These are phyloP conservation scores for Tupaia tana DNA, from an alignment of 2,113 vertebrate species.

Conservation along the genomic window DNA sequence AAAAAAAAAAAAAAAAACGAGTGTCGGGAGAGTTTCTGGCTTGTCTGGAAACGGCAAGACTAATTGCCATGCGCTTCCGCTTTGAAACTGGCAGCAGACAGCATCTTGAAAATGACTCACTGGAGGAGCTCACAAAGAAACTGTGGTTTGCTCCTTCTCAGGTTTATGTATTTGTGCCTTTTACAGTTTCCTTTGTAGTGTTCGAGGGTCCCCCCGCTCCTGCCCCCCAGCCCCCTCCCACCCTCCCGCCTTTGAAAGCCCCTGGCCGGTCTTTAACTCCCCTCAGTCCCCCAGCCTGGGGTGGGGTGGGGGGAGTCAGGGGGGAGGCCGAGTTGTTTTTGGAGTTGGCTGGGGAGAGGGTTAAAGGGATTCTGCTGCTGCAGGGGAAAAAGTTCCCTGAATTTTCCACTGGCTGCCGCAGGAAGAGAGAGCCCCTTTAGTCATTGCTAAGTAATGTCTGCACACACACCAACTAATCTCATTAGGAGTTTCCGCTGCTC, in stretches of 20 bases:
- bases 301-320: not conserved
- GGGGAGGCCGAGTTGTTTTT: slow-evolving; percentile 87
- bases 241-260: slow-evolving; percentile 55
- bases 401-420: slow-evolving; percentile 95
- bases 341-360: slow-evolving; percentile 88
- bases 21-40: slow-evolving; percentile 94
- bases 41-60: slow-evolving; percentile 97
- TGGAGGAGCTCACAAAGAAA: slow-evolving; percentile 96
- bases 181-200: slow-evolving; percentile 89
- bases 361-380: slow-evolving; percentile 90
- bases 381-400: slow-evolving; percentile 90
- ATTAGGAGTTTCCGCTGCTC: slow-evolving; percentile 97
- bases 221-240: slow-evolving; percentile 21
- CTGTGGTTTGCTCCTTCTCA: slow-evolving; percentile 91
- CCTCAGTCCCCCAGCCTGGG: slow-evolving; percentile 69
- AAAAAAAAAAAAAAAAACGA: slow-evolving; percentile 66
- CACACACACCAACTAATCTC: slow-evolving; percentile 97
- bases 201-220: slow-evolving; percentile 76
- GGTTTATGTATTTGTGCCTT: slow-evolving; percentile 89
- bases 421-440: slow-evolving; percentile 96
- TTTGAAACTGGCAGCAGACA: slow-evolving; percentile 99
- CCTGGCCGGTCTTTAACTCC: slow-evolving; percentile 25
- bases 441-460: slow-evolving; percentile 98
- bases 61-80: slow-evolving; percentile 99
- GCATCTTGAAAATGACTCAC: slow-evolving; percentile 99